These are phyloP conservation scores for Notolepis coatsorum DNA, from an alignment of 2,797 vertebrate genomes.

Conservation along the genomic window DNA sequence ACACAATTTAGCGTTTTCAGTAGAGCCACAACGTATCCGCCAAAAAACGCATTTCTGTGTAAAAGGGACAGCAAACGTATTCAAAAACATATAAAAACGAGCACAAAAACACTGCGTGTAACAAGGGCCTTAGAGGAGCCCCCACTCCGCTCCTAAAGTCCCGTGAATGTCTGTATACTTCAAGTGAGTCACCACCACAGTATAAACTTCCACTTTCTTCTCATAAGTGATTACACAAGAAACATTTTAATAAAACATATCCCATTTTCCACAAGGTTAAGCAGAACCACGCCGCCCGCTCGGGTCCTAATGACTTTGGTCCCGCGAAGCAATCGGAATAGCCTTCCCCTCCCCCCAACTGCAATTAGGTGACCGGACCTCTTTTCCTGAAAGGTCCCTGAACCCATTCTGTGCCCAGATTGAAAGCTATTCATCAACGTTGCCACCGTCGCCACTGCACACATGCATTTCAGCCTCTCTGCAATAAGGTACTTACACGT, in stretches of 20 bases:
- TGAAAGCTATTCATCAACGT: constrained; percentile 79
- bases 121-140: too few species aligned
- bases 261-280: constrained; percentile 61
- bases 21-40: too few species aligned
- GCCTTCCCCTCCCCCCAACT: constrained; percentile 62
- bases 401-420: constrained; percentile 72
- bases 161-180: too few species aligned
- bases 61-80: too few species aligned
- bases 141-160: too few species aligned
- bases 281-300: constrained; percentile 50
- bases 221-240: constrained; percentile 41
- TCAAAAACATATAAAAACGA: too few species aligned
- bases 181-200: constrained; percentile 7
- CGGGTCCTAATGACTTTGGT: constrained; percentile 64
- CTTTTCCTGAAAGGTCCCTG: constrained; percentile 59
- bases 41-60: too few species aligned
- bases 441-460: constrained; percentile 43
- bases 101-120: too few species aligned
- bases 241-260: constrained; percentile 32
- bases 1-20: too few species aligned
- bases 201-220: constrained; percentile 34
- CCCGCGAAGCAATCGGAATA: constrained; percentile 45
- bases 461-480: constrained; percentile 8
- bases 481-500: constrained; percentile 7
- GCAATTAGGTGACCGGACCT: constrained; percentile 69